phyloP scores from a whole-genome alignment of 1,140 invertebrate genomes.

The Orchestia grillus region DNA sequence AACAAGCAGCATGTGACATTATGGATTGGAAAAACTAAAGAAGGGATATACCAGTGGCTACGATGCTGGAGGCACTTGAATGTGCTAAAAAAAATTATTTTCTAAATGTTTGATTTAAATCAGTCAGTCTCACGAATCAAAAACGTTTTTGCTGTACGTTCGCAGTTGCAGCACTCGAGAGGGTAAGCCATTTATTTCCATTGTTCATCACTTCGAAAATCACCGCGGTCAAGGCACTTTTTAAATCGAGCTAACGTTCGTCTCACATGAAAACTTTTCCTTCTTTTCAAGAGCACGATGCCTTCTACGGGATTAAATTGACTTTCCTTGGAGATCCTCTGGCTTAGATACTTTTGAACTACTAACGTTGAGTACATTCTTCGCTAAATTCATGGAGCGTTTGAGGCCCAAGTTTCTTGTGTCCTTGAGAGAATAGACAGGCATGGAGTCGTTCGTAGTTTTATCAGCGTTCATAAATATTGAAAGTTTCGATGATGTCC shows the following conservation, averaged over 20 bases:
- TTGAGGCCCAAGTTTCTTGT: not conserved
- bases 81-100: not conserved
- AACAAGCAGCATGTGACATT: not conserved
- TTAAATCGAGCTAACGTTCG: not conserved
- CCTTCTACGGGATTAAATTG: not conserved
- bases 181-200: not conserved
- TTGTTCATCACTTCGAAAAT: not conserved
- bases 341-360: not conserved
- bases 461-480: conserved; percentile 1
- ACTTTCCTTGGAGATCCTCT: not conserved
- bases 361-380: not conserved
- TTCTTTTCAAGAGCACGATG: not conserved
- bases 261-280: not conserved
- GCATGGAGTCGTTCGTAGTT: not conserved
- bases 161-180: not conserved
- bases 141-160: not conserved
- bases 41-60: no score
- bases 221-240: not conserved
- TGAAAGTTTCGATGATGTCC: not conserved
- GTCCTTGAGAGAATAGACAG: not conserved
- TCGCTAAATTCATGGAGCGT: not conserved
- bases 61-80: not conserved
- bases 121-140: not conserved
- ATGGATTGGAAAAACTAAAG: not conserved
- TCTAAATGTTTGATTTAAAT: not conserved